Evolutionary conservation across 2,888 invertebrate genomes (phyloP), one percentile per base, ranked within the genome.

Genomic region (Yponomeuta plumbellus): DNA sequence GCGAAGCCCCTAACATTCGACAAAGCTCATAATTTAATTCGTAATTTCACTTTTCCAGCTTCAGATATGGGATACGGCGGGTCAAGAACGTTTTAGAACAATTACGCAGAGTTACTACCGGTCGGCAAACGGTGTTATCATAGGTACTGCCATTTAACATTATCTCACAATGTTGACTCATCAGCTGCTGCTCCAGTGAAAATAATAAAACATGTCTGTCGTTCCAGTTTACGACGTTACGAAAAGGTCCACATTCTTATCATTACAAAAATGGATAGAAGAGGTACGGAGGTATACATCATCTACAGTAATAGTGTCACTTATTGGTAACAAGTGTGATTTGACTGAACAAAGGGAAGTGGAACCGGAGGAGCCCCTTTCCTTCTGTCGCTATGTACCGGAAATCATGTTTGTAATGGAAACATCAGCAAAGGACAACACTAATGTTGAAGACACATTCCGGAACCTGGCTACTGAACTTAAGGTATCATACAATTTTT

Each of bases 21-120:
- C 26, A 59, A 59, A 59, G 21, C 59, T 21, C 22, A 22, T 22
- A 23, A 59, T 22, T 13, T 59, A 13, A 59, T 23, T 59, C 59
- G 22, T 34, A 10, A 11, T 59, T 59, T 22, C 21, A 59, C 21
- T 63, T 65, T 86, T 86, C 72, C 84, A 97, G 97, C 92, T 97
- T 70, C 98, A 98, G 93, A 98, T 98, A 80, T 98, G 98, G 98
- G 98, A 98, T 87, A 98, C 98, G 11, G 98, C 98, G 66, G 98
- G 98, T 0, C 98, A 98, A 80, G 98, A 99, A 85, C 92, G 98
- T 70, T 98, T 99, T 88, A 94, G 98, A 69, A 98, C 98, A 6
- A 98, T 99, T 74, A 99, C 98, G 1, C 98, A 98, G 83, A 98
- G 98, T 83, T 98, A 98, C 83, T 99, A 98, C 87, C 94, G 99